Evolutionary conservation across 2,797 vertebrate genomes (phyloP).

Genomic region (Pseudochromis fuscus): DNA sequence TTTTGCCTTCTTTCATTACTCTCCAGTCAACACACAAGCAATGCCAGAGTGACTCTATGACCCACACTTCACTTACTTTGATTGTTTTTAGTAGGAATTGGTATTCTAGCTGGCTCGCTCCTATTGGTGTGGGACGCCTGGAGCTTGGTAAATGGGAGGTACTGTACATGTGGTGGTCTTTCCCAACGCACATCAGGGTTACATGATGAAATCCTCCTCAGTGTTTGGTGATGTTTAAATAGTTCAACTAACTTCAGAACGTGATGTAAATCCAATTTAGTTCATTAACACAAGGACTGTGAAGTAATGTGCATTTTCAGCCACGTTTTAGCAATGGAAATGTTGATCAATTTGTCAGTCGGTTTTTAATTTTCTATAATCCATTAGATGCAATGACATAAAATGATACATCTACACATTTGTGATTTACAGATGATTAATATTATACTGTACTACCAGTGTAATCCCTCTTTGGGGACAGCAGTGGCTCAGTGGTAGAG

Average conservation of each 20-base stretch:
- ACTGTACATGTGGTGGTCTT: conserved; percentile 26
- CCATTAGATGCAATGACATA: too few relatives aligned
- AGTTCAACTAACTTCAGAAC: conserved; percentile 32
- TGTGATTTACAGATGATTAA: too few relatives aligned
- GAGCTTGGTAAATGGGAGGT: conserved; percentile 34
- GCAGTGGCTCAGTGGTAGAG: too few relatives aligned
- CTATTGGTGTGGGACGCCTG: conserved; percentile 36
- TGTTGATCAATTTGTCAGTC: background rate
- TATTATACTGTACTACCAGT: too few relatives aligned
- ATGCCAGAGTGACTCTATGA: conserved; percentile 64
- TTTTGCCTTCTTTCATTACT: conserved; percentile 65
- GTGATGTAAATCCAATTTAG: conserved; percentile 23
- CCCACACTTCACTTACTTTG: conserved; percentile 71
- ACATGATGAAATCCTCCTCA: conserved; percentile 40
- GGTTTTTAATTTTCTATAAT: too few relatives aligned
- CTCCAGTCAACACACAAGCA: conserved; percentile 58
- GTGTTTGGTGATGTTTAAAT: conserved; percentile 31
- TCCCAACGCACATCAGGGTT: conserved; percentile 17
- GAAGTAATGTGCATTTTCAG: background rate
- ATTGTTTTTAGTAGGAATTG: conserved; percentile 73
- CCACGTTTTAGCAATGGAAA: background rate
- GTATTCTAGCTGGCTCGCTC: conserved; percentile 51
- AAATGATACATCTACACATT: too few relatives aligned
- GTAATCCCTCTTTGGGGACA: too few relatives aligned
- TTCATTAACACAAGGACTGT: background rate